These are phyloP conservation scores for Argopecten irradians DNA, from an alignment of 1,140 invertebrate species.

Conservation along the genomic window DNA sequence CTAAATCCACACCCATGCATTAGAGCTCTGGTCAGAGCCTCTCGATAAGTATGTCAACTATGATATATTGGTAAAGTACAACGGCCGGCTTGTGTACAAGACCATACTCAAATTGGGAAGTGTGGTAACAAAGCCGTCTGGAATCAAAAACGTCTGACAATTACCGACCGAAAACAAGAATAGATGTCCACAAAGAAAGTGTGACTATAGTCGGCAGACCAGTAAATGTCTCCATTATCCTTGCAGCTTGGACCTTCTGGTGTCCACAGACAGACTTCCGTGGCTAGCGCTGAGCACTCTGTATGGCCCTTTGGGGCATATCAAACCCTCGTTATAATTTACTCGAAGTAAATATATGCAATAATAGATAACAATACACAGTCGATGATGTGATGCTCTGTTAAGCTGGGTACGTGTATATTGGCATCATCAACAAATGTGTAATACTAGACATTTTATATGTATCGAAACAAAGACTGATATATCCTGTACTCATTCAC, in stretches of 20 bases:
- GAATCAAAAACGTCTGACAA: background rate
- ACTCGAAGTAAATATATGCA: too few relatives aligned
- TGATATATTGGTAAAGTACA: background rate
- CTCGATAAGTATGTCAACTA: too few relatives aligned
- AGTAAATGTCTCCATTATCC: background rate
- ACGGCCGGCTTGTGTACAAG: background rate
- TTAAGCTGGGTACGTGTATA: too few relatives aligned
- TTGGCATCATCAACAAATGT: too few relatives aligned
- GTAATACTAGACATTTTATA: too few relatives aligned
- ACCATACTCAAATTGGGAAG: background rate
- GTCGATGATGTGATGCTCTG: too few relatives aligned
- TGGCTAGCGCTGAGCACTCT: background rate
- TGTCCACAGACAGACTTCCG: background rate
- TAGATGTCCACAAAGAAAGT: background rate
- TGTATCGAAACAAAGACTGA: too few relatives aligned
- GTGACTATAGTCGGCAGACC: background rate
- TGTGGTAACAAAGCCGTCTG: background rate
- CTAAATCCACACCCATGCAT: too few relatives aligned
- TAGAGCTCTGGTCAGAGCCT: too few relatives aligned
- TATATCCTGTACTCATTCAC: too few relatives aligned
- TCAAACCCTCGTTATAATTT: background rate
- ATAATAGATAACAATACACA: too few relatives aligned
- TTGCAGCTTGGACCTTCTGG: too few relatives aligned
- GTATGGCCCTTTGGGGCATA: background rate
- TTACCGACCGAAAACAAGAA: background rate